Evolutionary conservation across 1,140 invertebrate species (phyloP), one percentile per base, ranked within the genome.

Genomic region (Agrilus planipennis): DNA sequence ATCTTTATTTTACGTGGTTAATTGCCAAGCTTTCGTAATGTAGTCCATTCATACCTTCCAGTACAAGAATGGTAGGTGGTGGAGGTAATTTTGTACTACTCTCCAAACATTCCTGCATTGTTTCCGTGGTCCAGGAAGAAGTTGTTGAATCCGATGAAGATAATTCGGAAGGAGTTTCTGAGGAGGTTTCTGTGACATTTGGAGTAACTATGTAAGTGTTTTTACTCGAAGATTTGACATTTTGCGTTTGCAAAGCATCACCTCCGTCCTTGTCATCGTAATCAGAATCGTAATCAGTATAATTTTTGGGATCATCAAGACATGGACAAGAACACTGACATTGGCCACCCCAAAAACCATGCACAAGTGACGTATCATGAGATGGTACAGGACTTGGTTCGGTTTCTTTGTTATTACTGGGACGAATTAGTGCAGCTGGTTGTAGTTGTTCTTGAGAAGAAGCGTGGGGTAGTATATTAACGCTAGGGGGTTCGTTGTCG

Each of bases 321-420:
- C 53, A 60, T 1, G 81, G 81, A 58, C 82, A 85, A 2, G 73
- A 76, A 58, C 81, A 84, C 54, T 81, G 73, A 57, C 81, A 85
- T 51, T 72, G 75, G n/a, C 77, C 76, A 40, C 77, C 79, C 37
- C 47, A 50, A n/a, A 29, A 36, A 10, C 35, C 32, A 22, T 32
- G 20, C 28, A 31, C 32, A 21, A 45, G 16, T 2, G 19, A 14
- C 18, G 36, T 14, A 14, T 39, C 27, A 18, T 32, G 9, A 19
- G 37, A 63, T 60, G 14, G 5, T 20, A 4, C 16, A 12, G 10
- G 12, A 21, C 23, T 21, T 36, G 14, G 20, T 36, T 36, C 2
- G 16, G 34, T 2, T 7, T 4, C 23, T 21, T 20, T 10, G 23
- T 20, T 19, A 36, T n/a, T n/a, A n/a, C n/a, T n/a, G n/a, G n/a